These are phyloP conservation scores for Calephelis virginiensis DNA, from an alignment of 1,140 invertebrate genomes.

Conservation along the genomic window DNA sequence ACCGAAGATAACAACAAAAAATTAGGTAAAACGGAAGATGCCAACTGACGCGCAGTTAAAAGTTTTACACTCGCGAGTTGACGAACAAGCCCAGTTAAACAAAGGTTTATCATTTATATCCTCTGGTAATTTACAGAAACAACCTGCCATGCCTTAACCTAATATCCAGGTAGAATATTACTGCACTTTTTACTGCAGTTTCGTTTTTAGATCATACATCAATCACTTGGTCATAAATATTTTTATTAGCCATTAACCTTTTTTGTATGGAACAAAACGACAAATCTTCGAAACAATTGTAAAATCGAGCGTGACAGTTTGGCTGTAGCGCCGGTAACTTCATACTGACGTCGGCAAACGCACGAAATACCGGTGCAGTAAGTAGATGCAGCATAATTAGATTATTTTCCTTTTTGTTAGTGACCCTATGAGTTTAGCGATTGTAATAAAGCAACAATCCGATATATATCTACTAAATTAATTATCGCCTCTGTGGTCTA, in stretches of 20 bases:
- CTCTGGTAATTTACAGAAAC: background rate
- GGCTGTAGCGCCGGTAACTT: background rate
- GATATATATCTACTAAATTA: too few relatives aligned
- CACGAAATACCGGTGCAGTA: background rate
- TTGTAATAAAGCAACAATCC: too few relatives aligned
- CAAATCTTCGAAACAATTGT: constrained; percentile 31
- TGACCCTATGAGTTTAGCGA: too few relatives aligned
- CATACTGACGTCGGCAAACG: background rate
- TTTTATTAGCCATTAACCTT: constrained; percentile 35
- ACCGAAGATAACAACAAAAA: too few relatives aligned
- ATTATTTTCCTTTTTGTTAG: too few relatives aligned
- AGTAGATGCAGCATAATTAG: too few relatives aligned
- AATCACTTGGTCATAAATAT: constrained; percentile 28
- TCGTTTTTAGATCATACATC: constrained; percentile 3
- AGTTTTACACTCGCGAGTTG: too few relatives aligned
- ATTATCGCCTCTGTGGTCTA: too few relatives aligned
- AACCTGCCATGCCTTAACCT: background rate
- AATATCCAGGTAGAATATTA: constrained; percentile 1
- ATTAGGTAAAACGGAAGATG: too few relatives aligned
- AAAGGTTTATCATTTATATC: too few relatives aligned
- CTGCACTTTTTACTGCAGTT: constrained; percentile 6
- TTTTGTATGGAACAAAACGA: constrained; percentile 30
- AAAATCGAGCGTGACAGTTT: constrained; percentile 13
- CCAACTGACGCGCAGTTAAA: too few relatives aligned
- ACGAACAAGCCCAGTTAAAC: too few relatives aligned